Evolutionary conservation across 1,140 invertebrate genomes (phyloP).

Genomic region (Phocides pigmalion): DNA sequence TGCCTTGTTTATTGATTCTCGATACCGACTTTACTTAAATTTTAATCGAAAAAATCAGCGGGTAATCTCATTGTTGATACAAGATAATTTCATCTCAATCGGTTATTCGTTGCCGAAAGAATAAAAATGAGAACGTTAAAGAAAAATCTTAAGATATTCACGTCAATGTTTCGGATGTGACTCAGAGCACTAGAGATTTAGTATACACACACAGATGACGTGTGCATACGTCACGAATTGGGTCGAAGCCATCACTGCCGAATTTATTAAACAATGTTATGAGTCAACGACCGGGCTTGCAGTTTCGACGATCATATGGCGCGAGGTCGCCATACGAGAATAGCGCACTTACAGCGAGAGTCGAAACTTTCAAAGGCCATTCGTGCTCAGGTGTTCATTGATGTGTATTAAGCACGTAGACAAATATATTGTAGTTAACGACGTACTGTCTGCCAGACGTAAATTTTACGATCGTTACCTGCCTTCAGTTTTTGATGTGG

Average conservation of each 20-base stretch:
- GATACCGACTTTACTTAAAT: conserved; percentile 5
- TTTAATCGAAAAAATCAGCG: conserved; percentile 1
- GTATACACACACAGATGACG: conserved; percentile 23
- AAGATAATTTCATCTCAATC: conserved; percentile 3
- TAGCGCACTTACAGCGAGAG: conserved; percentile 34
- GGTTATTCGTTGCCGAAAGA: not conserved
- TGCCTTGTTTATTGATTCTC: conserved; percentile 14
- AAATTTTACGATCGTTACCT: not conserved
- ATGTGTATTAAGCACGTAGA: conserved; percentile 11
- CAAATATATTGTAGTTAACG: conserved; percentile 6
- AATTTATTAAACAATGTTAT: conserved; percentile 53
- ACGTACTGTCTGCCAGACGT: not conserved
- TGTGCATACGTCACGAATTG: conserved; percentile 44
- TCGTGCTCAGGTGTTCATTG: conserved; percentile 30
- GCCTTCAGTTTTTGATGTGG: not conserved
- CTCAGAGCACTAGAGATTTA: conserved; percentile 23
- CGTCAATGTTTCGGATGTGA: conserved; percentile 16
- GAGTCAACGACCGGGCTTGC: conserved; percentile 58
- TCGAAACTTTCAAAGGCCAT: conserved; percentile 47
- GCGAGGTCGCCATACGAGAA: conserved; percentile 54
- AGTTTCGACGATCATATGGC: conserved; percentile 56
- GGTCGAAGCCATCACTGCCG: conserved; percentile 51
- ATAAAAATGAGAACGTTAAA: conserved; percentile 12
- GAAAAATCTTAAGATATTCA: conserved; percentile 14
- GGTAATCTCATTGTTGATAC: not conserved